Conservation (phyloP, 2,888 invertebrate genomes). For the Theodoxus fluviatilis region DNA sequence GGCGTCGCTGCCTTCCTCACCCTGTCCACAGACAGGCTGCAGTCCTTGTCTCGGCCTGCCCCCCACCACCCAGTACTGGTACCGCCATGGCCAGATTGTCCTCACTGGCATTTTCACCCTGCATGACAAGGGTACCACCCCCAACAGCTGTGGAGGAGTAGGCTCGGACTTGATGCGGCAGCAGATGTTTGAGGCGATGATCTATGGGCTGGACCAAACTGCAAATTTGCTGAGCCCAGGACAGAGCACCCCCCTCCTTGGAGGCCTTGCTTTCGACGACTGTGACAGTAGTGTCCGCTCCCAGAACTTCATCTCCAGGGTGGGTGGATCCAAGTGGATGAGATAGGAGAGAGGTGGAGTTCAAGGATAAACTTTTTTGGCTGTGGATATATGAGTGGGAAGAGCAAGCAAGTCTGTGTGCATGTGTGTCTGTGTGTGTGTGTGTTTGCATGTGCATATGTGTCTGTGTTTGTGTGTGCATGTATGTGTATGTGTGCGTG, state of each 20-base stretch:
- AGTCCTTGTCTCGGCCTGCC: constrained; percentile 46
- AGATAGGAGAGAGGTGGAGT: no score
- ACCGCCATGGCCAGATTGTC: constrained; percentile 52
- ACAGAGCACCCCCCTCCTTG: constrained; percentile 39
- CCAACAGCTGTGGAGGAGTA: constrained; percentile 45
- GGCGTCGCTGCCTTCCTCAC: constrained; percentile 40
- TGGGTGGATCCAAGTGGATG: no score
- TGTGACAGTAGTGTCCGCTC: no score
- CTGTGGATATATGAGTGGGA: no score
- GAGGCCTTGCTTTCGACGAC: constrained; percentile 46
- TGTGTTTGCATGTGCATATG: no score
- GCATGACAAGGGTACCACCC: constrained; percentile 38
- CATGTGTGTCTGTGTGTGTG: no score
- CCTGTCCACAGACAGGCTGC: constrained; percentile 47
- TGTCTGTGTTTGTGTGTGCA: no score
- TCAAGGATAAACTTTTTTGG: no score
- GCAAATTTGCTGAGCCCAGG: constrained; percentile 31
- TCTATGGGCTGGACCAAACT: constrained; percentile 42
- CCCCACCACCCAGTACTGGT: constrained; percentile 45
- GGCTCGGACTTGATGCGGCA: constrained; percentile 19
- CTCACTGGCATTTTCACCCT: constrained; percentile 53
- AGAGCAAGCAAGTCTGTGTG: no score
- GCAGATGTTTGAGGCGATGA: constrained; percentile 44
- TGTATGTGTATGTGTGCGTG: no score
- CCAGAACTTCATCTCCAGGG: no score